Base-by-base conservation (phyloP, 2,888 invertebrate genomes). In the Drosophila quinaria region DNA sequence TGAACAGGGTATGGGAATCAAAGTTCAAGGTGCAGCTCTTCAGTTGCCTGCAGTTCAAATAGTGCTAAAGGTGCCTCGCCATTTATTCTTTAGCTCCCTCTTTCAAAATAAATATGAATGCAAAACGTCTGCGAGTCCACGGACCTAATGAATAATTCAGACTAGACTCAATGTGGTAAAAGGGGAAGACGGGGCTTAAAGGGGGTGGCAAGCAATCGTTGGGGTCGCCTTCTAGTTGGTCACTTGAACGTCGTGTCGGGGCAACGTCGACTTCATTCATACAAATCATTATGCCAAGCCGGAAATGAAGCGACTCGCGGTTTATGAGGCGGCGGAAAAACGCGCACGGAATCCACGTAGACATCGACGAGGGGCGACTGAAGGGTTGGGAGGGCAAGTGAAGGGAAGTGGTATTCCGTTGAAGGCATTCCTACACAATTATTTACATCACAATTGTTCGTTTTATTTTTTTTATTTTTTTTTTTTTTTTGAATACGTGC, bases 231-330 rank as follows among this genome's bases (percentile, higher is more conserved):
- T 60, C 65, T 67, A 50, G 66, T 49, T 70, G 75, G 72, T 70
- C 78, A 84, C 79, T 79, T 83, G 58, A 77, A 72, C 58, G 79
- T 63, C 79, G 62, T 55, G 79, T 63, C 77, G 62, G 69, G 58
- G 63, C 63, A 25, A 25, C 25, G 25, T 73, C 64, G 60, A 74
- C 78, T 78, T 78, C 59, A 76, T 80, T 82, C 80, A 85, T 80
- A 87, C 84, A 85, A 85, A 85, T 85, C 86, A 85, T 87, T 82
- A 80, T 85, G 78, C 80, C 74, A 63, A 67, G 70, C 82, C 86
- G 84, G 84, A 85, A 85, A 85, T 87, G 70, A 85, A 87, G 77
- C 87, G 77, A 72, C 74, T 78, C 74, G 82, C 83, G 80, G 80
- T 71, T 80, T 74, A 66, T 79, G 70, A 79, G 59, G 61, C 82